phyloP scores from a whole-genome alignment of 92 coral and sea anemone species.

The Virgularia gustaviana region DNA sequence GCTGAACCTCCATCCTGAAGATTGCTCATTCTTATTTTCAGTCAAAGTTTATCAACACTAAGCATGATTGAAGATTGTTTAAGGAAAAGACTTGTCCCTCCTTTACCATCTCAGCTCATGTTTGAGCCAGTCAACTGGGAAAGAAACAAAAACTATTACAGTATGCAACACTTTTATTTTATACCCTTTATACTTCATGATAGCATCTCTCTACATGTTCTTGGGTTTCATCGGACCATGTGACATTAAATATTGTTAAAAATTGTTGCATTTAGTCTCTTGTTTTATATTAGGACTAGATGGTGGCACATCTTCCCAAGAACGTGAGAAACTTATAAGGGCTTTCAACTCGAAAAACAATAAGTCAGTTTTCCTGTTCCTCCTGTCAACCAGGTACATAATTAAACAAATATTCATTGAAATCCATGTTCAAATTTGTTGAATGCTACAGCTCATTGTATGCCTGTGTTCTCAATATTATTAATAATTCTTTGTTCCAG shows the following conservation, averaged over 20 bases:
- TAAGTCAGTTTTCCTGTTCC: constrained; percentile 70
- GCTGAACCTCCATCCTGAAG: not conserved
- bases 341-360: constrained; percentile 69
- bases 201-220: no score
- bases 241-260: no score
- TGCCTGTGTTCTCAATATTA: not conserved
- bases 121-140: constrained; percentile 70
- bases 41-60: constrained; percentile 92
- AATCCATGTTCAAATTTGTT: no score
- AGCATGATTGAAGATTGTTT: constrained; percentile 86
- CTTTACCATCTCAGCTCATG: constrained; percentile 61
- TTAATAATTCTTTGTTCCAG: constrained; percentile 32
- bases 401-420: no score
- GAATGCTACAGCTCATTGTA: no score
- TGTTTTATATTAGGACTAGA: constrained; percentile 62
- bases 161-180: constrained; percentile 43
- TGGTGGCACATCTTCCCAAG: constrained; percentile 82
- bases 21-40: constrained; percentile 19
- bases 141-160: constrained; percentile 79
- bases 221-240: no score
- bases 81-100: constrained; percentile 66
- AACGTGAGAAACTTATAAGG: constrained; percentile 79
- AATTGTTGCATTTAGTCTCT: no score
- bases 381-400: constrained; percentile 98
- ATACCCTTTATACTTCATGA: no score